These are phyloP conservation scores for Oreochromis grahami DNA, from an alignment of 2,797 vertebrate genomes.

Conservation along the genomic window DNA sequence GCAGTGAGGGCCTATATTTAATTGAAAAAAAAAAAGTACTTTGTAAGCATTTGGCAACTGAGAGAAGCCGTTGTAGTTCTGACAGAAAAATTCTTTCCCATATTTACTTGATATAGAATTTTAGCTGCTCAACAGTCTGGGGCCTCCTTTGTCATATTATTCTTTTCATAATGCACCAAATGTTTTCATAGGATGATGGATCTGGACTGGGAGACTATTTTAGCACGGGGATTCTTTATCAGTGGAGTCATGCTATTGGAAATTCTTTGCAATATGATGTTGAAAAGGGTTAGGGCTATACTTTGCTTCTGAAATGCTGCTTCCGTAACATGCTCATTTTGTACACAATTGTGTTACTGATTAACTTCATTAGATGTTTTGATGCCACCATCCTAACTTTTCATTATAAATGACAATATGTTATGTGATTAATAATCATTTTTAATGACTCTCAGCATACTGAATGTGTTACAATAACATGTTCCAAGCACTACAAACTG, in stretches of 20 bases:
- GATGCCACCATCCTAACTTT: neutral
- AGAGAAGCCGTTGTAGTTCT: accelerated
- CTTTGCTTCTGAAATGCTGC: neutral
- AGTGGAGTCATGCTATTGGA: neutral
- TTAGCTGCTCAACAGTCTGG: neutral
- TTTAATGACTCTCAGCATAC: neutral
- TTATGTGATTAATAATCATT: neutral
- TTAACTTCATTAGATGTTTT: neutral
- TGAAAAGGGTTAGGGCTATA: neutral
- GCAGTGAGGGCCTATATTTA: neutral
- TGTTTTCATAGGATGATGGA: neutral
- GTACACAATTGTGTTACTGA: neutral
- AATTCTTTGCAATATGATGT: neutral
- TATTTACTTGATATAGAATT: neutral
- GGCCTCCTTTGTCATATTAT: neutral
- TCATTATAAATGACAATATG: neutral
- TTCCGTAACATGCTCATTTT: neutral
- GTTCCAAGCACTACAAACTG: neutral
- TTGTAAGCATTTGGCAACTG: neutral
- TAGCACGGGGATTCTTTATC: neutral
- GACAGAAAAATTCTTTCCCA: neutral
- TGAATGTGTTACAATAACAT: neutral
- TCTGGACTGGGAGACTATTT: neutral
- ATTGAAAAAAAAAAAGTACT: neutral
- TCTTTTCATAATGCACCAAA: neutral